These are phyloP conservation scores for Chlorospingus flavigularis DNA, from an alignment of 2,797 vertebrate genomes.

Conservation along the genomic window DNA sequence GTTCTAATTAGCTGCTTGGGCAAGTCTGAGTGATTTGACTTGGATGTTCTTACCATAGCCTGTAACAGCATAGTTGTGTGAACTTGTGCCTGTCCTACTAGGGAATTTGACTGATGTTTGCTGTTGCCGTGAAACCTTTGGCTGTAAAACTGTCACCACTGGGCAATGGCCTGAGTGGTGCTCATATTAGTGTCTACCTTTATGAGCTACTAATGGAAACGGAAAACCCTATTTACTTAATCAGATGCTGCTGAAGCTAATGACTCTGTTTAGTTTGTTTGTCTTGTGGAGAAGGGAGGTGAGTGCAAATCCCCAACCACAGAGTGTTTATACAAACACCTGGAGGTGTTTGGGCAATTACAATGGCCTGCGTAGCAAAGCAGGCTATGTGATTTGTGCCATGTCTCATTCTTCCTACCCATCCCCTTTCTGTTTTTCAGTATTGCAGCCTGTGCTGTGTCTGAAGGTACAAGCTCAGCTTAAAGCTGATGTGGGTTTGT, in stretches of 20 bases:
- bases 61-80: background rate
- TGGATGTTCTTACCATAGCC: background rate
- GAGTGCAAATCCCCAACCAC: background rate
- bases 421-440: background rate
- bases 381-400: background rate
- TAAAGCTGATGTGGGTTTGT: background rate
- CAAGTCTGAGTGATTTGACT: background rate
- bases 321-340: conserved; percentile 2
- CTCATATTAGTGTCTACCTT: background rate
- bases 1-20: conserved; percentile 15
- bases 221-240: background rate
- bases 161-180: background rate
- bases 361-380: background rate
- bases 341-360: background rate
- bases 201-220: background rate
- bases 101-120: background rate
- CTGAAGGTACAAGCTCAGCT: background rate
- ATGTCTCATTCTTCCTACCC: background rate
- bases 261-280: background rate
- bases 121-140: background rate
- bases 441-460: background rate
- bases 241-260: background rate
- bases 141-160: background rate
- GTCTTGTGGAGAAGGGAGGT: background rate
- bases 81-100: background rate